phyloP scores from a whole-genome alignment of 1,140 invertebrate species.

The Drosophila fuyamai region DNA sequence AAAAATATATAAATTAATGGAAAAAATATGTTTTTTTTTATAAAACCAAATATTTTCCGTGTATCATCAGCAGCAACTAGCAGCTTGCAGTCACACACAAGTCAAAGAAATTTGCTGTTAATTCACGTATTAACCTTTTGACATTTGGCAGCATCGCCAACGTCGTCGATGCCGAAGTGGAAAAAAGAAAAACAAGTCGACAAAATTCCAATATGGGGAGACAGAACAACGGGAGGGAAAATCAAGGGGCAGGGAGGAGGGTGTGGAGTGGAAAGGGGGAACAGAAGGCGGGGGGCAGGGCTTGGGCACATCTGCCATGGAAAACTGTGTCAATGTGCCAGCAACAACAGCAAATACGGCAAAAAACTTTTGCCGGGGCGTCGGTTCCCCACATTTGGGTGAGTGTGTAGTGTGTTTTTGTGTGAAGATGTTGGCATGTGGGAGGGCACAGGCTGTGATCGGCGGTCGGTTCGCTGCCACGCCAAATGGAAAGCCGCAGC shows the following conservation, averaged over 20 bases:
- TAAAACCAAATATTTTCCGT: not conserved
- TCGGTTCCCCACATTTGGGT: conserved; percentile 44
- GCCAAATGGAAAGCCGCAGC: conserved; percentile 60
- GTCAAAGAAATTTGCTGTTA: conserved; percentile 84
- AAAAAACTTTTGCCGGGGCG: conserved; percentile 59
- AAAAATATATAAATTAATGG: no score
- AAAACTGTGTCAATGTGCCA: conserved; percentile 81
- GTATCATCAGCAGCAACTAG: conserved; percentile 22
- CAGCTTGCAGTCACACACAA: conserved; percentile 72
- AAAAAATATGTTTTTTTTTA: no score
- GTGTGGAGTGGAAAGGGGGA: not conserved
- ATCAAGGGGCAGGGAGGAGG: not conserved
- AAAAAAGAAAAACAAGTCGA: conserved; percentile 66
- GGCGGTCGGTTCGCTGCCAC: conserved; percentile 61
- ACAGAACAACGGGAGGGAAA: conserved; percentile 19
- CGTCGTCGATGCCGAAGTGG: conserved; percentile 23
- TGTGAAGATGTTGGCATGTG: conserved; percentile 71
- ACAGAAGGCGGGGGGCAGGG: conserved; percentile 14
- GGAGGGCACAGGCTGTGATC: conserved; percentile 70
- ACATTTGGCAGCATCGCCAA: conserved; percentile 80
- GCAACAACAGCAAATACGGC: conserved; percentile 34
- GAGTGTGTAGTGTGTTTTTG: conserved; percentile 28
- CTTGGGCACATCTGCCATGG: conserved; percentile 73
- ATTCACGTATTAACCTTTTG: conserved; percentile 84
- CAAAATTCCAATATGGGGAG: conserved; percentile 71